Evolutionary conservation across 2,797 vertebrate genomes (phyloP).

Genomic region (Thripadectes ignobilis): DNA sequence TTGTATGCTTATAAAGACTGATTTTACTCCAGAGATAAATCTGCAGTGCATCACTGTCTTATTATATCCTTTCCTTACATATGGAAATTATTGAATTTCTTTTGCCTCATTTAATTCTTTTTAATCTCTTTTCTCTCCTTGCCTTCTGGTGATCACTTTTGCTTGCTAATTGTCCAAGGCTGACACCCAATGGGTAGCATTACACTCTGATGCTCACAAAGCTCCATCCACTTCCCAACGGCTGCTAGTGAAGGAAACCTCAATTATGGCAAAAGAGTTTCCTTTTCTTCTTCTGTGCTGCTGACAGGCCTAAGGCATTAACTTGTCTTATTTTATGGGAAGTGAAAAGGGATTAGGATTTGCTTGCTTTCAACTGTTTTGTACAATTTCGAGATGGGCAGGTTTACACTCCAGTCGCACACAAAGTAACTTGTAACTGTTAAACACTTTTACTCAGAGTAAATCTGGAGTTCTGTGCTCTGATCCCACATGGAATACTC

Average conservation of each 20-base stretch:
- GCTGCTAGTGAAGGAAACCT: neutral
- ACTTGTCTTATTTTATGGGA: neutral
- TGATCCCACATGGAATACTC: neutral
- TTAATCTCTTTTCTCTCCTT: slow-evolving; percentile 8
- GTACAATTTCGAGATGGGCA: neutral
- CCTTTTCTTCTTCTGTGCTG: neutral
- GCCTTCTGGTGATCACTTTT: slow-evolving; percentile 22
- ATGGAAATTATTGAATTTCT: slow-evolving; percentile 69
- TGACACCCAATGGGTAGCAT: slow-evolving; percentile 33
- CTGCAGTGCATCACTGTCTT: slow-evolving; percentile 45
- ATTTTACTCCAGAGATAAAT: slow-evolving; percentile 41
- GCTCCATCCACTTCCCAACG: neutral
- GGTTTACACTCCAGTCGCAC: accelerated
- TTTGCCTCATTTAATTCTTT: slow-evolving; percentile 69
- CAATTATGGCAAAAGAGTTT: neutral
- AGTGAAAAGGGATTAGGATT: neutral
- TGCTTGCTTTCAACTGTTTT: neutral
- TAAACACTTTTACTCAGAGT: neutral
- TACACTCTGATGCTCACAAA: neutral
- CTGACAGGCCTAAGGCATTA: neutral
- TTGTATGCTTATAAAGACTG: slow-evolving; percentile 26
- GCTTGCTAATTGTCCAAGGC: slow-evolving; percentile 44
- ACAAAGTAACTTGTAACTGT: neutral
- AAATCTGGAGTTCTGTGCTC: neutral
- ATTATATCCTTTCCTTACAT: slow-evolving; percentile 52